phyloP scores from a whole-genome alignment of 2,113 vertebrate species.

The Vulpes ferrilata region DNA sequence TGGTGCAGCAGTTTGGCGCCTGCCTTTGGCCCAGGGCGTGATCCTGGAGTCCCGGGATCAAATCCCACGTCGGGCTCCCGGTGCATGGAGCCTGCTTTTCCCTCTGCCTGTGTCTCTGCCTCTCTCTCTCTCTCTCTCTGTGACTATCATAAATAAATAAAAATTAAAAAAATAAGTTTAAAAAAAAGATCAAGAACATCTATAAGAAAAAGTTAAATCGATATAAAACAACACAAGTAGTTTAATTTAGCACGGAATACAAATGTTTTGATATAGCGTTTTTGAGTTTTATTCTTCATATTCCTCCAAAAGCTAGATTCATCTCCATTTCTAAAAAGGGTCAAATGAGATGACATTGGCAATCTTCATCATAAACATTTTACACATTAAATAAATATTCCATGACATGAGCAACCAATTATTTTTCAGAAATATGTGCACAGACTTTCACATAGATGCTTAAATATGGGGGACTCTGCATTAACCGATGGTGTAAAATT shows the following conservation, averaged over 20 bases:
- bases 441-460: not conserved
- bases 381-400: not conserved
- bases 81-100: too few species aligned
- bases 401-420: not conserved
- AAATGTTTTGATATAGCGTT: not conserved
- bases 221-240: not conserved
- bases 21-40: too few species aligned
- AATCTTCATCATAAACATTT: not conserved
- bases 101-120: too few species aligned
- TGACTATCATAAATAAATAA: too few species aligned
- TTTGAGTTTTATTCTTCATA: not conserved
- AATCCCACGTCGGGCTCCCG: too few species aligned
- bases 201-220: conserved; percentile 70
- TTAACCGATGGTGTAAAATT: not conserved
- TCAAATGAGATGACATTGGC: not conserved
- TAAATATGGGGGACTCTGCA: not conserved
- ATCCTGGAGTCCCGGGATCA: too few species aligned
- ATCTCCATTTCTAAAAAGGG: not conserved
- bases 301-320: not conserved
- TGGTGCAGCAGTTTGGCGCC: too few species aligned
- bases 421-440: not conserved
- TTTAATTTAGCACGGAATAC: not conserved
- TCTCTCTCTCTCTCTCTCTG: too few species aligned
- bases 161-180: too few species aligned
- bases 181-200: conserved; percentile 66